A percentile compares a stretch with the other conserved stretches of the same genome.
Conservation (phyloP, 1,140 invertebrate species). For the Panonychus citri region DNA sequence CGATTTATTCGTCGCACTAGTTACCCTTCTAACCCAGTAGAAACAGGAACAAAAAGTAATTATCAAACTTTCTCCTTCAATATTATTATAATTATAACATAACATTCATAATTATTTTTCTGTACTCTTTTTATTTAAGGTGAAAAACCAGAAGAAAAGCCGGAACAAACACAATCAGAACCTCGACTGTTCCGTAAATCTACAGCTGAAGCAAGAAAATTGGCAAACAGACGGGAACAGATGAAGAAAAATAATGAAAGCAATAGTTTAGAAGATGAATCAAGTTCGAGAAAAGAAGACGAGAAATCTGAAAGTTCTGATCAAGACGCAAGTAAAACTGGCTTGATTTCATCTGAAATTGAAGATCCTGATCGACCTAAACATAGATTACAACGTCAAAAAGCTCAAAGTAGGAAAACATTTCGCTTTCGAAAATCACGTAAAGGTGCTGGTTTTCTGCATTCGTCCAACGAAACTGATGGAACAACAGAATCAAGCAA, state of each 20-base stretch:
- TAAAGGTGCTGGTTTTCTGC: constrained; percentile 10
- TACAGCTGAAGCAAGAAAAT: neutral
- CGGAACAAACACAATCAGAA: constrained; percentile 8
- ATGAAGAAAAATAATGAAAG: neutral
- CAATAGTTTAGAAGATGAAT: constrained; percentile 1
- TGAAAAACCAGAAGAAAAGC: neutral
- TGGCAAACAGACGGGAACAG: neutral
- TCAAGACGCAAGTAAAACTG: neutral
- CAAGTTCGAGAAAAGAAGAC: constrained; percentile 3
- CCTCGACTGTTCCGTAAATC: constrained; percentile 12
- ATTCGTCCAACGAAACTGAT: no score
- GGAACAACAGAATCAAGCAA: no score
- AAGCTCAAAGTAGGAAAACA: constrained; percentile 77
- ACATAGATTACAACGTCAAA: constrained; percentile 63
- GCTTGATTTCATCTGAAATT: neutral
- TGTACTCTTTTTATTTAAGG: neutral
- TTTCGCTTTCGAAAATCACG: constrained; percentile 31
- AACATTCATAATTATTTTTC: neutral
- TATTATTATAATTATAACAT: neutral
- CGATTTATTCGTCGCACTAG: constrained; percentile 20
- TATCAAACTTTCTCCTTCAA: neutral
- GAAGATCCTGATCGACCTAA: constrained; percentile 19
- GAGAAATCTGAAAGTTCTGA: neutral
- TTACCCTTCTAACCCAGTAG: constrained; percentile 16
- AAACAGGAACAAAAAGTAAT: neutral